Conservation (phyloP, 2,113 vertebrate species). For the Tapirus terrestris region DNA sequence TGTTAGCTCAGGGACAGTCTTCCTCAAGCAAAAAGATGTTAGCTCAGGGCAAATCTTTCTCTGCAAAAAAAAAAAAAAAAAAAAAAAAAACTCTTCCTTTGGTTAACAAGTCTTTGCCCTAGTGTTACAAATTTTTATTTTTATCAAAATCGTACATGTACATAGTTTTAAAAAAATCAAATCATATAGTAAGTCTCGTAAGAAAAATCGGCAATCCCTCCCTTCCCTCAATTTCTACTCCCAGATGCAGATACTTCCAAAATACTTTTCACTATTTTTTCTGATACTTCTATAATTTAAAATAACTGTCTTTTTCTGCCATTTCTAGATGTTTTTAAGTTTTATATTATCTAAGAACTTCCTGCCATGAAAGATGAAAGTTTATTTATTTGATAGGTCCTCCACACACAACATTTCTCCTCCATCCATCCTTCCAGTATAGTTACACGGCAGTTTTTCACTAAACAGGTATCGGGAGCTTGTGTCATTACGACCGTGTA, state of each 20-base stretch:
- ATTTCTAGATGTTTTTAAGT: neutral
- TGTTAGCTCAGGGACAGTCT: too few species aligned
- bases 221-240: neutral
- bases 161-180: neutral
- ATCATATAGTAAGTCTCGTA: neutral
- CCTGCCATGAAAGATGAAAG: neutral
- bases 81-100: neutral
- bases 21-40: too few species aligned
- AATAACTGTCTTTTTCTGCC: neutral
- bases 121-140: neutral
- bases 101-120: neutral
- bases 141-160: neutral
- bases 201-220: neutral
- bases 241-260: neutral
- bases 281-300: neutral
- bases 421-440: neutral
- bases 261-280: neutral
- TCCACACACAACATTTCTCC: neutral
- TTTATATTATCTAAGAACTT: slow-evolving; percentile 1
- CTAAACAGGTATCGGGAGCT: neutral
- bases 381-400: neutral
- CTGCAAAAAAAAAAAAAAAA: too few species aligned
- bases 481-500: neutral
- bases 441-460: neutral
- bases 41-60: too few species aligned